phyloP scores from a whole-genome alignment of 2,888 invertebrate species.

The Drosophila crucigera region DNA sequence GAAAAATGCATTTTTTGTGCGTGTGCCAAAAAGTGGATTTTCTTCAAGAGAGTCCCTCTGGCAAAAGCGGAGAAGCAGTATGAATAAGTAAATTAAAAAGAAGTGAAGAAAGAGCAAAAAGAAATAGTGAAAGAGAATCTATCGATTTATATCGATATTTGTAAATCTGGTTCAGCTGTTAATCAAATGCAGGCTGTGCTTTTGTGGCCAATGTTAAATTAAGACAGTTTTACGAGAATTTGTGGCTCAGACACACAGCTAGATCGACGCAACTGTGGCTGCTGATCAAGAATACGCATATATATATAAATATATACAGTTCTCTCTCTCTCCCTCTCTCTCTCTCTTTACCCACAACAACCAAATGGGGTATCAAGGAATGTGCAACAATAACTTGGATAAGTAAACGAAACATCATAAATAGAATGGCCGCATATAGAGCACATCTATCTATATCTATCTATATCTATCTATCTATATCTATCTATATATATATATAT shows the following conservation, averaged over 20 bases:
- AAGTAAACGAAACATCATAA: neutral
- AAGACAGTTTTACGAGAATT: neutral
- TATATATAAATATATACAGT: neutral
- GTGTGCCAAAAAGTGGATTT: neutral
- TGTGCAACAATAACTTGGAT: neutral
- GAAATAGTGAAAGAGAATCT: neutral
- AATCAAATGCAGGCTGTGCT: neutral
- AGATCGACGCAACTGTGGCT: neutral
- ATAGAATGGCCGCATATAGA: neutral
- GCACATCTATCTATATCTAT: neutral
- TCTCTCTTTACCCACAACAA: neutral
- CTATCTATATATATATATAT: neutral
- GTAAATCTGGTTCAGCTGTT: neutral
- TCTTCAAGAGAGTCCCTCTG: neutral
- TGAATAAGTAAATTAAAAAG: neutral
- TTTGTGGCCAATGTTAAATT: neutral
- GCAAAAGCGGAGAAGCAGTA: too few species aligned
- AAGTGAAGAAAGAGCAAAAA: neutral
- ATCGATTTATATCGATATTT: neutral
- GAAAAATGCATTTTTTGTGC: too few species aligned
- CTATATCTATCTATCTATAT: rapidly evolving
- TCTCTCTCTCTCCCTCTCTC: neutral
- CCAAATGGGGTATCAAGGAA: neutral
- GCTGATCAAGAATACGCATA: neutral
- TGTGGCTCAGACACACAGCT: neutral